A percentile compares a stretch with the other conserved stretches of the same genome.
Conservation (phyloP, 1,140 invertebrate species). For the Ooceraea biroi region DNA sequence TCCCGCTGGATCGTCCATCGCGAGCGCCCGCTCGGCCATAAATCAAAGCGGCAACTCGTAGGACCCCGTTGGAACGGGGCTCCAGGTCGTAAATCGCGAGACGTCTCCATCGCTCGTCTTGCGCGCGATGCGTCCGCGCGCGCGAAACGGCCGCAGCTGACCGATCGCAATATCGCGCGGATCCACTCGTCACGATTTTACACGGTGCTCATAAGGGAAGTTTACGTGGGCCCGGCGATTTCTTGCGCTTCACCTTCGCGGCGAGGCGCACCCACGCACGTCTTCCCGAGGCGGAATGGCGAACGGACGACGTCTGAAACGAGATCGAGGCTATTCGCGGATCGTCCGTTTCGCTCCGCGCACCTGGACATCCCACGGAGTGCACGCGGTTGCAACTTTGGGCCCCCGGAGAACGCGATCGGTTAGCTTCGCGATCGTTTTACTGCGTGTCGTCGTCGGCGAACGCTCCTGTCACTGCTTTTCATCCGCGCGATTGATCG, state of each 20-base stretch:
- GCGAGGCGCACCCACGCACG: conserved; percentile 19
- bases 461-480: conserved; percentile 29
- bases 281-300: conserved; percentile 26
- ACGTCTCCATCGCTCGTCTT: conserved; percentile 67
- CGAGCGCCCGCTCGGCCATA: conserved; percentile 55
- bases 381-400: neutral
- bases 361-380: conserved; percentile 21
- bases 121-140: conserved; percentile 1
- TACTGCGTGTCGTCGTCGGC: conserved; percentile 7
- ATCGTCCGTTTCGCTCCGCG: conserved; percentile 25
- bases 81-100: conserved; percentile 68
- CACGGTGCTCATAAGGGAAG: neutral
- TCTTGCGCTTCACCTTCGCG: neutral
- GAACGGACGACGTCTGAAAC: neutral
- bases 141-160: neutral
- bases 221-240: conserved; percentile 1
- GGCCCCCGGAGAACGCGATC: neutral
- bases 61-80: conserved; percentile 24
- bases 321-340: neutral
- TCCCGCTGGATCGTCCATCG: conserved; percentile 54
- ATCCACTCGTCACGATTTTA: conserved; percentile 44
- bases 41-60: conserved; percentile 68
- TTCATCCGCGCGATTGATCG: conserved; percentile 25
- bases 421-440: conserved; percentile 20
- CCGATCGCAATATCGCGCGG: conserved; percentile 32